Percentiles rank a stretch among this genome's conserved stretches.
These are phyloP conservation scores for Asarcornis scutulata DNA, from an alignment of 2,113 vertebrate genomes.

Conservation along the genomic window DNA sequence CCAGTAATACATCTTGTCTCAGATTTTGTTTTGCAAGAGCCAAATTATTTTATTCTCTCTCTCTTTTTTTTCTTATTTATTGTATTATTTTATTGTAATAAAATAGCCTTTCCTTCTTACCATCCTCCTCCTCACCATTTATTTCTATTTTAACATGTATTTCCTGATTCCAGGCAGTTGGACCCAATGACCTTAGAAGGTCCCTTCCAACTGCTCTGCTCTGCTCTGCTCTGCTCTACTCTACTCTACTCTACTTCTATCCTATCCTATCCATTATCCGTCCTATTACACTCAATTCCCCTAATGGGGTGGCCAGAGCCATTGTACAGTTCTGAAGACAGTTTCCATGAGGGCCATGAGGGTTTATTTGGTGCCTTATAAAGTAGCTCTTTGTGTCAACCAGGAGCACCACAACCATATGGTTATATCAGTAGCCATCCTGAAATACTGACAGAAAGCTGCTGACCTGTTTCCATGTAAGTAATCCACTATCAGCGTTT, in stretches of 20 bases:
- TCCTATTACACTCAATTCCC: neutral
- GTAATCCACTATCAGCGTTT: neutral
- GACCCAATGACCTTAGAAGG: neutral
- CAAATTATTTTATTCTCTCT: neutral
- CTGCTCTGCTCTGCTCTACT: neutral
- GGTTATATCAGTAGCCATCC: neutral
- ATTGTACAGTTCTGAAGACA: neutral
- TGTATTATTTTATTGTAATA: neutral
- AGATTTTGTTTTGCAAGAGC: neutral
- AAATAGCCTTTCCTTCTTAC: neutral
- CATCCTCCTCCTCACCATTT: neutral
- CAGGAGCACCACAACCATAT: neutral
- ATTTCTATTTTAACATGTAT: neutral
- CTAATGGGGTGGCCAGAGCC: neutral
- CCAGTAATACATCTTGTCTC: neutral
- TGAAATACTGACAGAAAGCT: neutral
- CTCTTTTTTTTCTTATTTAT: no score
- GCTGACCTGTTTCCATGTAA: neutral
- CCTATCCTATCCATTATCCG: neutral
- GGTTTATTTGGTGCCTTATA: neutral
- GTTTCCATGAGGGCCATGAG: neutral
- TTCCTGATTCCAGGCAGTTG: neutral
- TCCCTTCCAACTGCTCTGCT: neutral
- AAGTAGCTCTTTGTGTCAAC: neutral
- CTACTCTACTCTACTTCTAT: neutral